phyloP scores from a whole-genome alignment of 2,888 invertebrate genomes.

The Drosophila macrospina region DNA sequence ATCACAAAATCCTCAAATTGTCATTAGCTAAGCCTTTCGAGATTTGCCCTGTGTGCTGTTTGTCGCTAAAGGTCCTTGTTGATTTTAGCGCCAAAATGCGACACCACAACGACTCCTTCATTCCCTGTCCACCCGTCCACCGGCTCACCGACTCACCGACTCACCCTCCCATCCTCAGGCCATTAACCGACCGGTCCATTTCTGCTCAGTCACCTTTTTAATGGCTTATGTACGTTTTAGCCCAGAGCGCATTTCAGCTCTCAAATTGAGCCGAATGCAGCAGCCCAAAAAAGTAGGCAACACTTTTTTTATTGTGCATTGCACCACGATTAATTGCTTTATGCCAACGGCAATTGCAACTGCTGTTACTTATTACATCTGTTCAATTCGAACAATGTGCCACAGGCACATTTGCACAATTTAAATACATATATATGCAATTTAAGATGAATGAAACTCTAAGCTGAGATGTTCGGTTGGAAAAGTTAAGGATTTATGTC shows the following conservation, averaged over 20 bases:
- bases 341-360: constrained; percentile 14
- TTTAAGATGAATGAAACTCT: background rate
- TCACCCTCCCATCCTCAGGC: too few species aligned
- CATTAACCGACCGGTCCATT: background rate
- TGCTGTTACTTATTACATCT: constrained; percentile 4
- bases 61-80: constrained; percentile 16
- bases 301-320: constrained; percentile 1
- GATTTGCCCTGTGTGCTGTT: constrained; percentile 44
- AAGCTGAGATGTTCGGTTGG: background rate
- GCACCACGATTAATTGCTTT: constrained; percentile 33
- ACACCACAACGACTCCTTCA: constrained; percentile 2
- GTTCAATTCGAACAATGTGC: constrained; percentile 2
- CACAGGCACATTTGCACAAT: background rate
- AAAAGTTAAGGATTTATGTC: too few species aligned
- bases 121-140: too few species aligned
- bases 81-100: constrained; percentile 24
- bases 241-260: constrained; percentile 10
- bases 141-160: too few species aligned
- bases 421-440: background rate
- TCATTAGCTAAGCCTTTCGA: constrained; percentile 77
- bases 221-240: constrained; percentile 44
- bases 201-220: constrained; percentile 30
- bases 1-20: constrained; percentile 80
- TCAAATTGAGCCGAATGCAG: constrained; percentile 9
- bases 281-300: constrained; percentile 37